Evolutionary conservation across 2,888 invertebrate genomes (phyloP).

Genomic region (Orthosia cruda): DNA sequence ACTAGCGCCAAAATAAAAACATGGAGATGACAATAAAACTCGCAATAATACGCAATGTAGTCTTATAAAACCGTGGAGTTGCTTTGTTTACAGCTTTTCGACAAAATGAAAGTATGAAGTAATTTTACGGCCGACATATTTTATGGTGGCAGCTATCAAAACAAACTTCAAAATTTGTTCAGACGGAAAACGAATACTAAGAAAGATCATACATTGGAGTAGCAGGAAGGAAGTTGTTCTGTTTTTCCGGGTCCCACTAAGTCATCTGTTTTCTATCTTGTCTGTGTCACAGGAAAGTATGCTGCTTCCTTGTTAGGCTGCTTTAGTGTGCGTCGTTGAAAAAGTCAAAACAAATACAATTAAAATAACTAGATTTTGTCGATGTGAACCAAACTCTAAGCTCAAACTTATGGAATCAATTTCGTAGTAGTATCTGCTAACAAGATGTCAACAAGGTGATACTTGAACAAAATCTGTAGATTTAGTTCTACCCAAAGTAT

Average conservation of each 20-base stretch:
- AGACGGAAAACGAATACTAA: constrained; percentile 40
- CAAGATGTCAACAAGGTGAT: background rate
- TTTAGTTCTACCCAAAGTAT: background rate
- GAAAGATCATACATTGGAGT: constrained; percentile 1
- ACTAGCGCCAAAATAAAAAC: constrained; percentile 71
- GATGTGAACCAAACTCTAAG: no score
- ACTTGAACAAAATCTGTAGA: no score
- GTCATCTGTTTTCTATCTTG: constrained; percentile 9
- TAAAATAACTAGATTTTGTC: background rate
- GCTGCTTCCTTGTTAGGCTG: background rate
- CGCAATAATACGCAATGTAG: constrained; percentile 72
- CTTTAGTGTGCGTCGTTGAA: background rate
- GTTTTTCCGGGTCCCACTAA: constrained; percentile 1
- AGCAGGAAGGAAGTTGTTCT: background rate
- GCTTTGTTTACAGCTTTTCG: constrained; percentile 71
- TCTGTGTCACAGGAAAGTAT: constrained; percentile 1
- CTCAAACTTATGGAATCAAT: background rate
- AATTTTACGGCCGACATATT: constrained; percentile 65
- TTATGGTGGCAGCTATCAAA: constrained; percentile 62
- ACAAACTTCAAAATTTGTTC: constrained; percentile 56
- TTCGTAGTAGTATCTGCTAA: background rate
- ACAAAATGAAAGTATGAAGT: constrained; percentile 71
- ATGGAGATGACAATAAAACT: constrained; percentile 73
- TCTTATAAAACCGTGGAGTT: constrained; percentile 71
- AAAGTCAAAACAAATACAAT: background rate